Evolutionary conservation across 2,797 vertebrate species (phyloP).

Genomic region (Ambastaia sidthimunki): DNA sequence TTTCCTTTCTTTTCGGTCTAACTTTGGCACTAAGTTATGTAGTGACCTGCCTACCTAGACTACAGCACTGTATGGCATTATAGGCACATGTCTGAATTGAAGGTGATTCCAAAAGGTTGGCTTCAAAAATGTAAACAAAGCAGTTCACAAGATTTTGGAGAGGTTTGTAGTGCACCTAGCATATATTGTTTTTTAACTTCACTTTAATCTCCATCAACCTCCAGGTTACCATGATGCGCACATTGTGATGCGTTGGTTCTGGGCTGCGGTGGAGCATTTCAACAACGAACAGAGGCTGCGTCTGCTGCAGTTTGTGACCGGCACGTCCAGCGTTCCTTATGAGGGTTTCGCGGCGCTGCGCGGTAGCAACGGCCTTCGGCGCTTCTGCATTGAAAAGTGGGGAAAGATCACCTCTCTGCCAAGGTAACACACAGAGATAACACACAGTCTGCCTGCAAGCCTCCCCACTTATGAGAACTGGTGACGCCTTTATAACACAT

Average conservation of each 20-base stretch:
- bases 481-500: too few relatives aligned
- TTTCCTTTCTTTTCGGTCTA: background rate
- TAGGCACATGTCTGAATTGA: too few relatives aligned
- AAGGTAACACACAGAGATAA: conserved; percentile 76
- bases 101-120: too few relatives aligned
- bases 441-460: background rate
- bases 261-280: conserved; percentile 93
- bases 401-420: conserved; percentile 95
- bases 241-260: conserved; percentile 97
- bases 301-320: conserved; percentile 94
- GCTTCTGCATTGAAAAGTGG: conserved; percentile 99
- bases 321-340: conserved; percentile 94
- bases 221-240: conserved; percentile 95
- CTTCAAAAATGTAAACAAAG: too few relatives aligned
- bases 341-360: conserved; percentile 92
- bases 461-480: too few relatives aligned
- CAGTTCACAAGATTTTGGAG: too few relatives aligned
- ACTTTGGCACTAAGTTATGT: too few relatives aligned
- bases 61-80: too few relatives aligned
- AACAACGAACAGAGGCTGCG: conserved; percentile 95
- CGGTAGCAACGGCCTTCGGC: conserved; percentile 93
- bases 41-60: background rate
- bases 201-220: background rate
- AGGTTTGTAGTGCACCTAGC: too few relatives aligned
- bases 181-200: background rate